Evolutionary conservation across 2,888 invertebrate genomes (phyloP), one percentile per base, ranked within the genome.

Genomic region (Hybos culiciformis): DNA sequence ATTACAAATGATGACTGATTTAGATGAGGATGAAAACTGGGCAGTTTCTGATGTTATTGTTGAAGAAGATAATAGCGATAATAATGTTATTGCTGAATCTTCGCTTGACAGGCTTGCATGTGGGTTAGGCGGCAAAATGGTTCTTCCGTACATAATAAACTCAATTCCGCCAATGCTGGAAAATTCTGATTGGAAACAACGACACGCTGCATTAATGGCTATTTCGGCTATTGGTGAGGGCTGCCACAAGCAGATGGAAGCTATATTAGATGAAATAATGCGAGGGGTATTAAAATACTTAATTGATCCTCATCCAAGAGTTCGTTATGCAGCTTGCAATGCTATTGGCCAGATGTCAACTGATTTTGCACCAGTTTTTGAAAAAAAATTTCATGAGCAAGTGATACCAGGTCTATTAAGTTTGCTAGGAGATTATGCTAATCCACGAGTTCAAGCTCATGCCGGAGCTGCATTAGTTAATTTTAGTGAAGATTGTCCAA

Each of bases 401-500:
- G 93, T 98, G 37, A 84, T 99, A 24, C 91, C 93, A 9, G 91
- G 88, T 12, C 71, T 98, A 26, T 69, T 97, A 32, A 74, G 82
- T 68, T 76, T 94, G 32, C 73, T 98, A 40, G 91, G 91, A 54
- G 93, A 97, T 62, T 81, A 85, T 56, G 78, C 74, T 7, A 88
- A 91, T 67, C 96, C 97, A 1, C 76, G 98, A 53, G 97, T 98
- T 48, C 70, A 80, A 69, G 79, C 81, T 42, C 80, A 80, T 54
- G 77, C 78, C 54, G 86, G 94, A 37, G 97, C 98, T 41, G 98
- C 98, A 38, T 73, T 98, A 50, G 97, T 99, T 2, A 99, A 98
- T 70, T 99, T 99, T 70, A 92, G 93, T 58, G 98, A 98, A 70
- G 97, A 97, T 66, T 97, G 97, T 64, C 94, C 97, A 0, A 96